Conservation (phyloP, 64 coral and sea anemone species). For the Dendrophyllia cribrosa region DNA sequence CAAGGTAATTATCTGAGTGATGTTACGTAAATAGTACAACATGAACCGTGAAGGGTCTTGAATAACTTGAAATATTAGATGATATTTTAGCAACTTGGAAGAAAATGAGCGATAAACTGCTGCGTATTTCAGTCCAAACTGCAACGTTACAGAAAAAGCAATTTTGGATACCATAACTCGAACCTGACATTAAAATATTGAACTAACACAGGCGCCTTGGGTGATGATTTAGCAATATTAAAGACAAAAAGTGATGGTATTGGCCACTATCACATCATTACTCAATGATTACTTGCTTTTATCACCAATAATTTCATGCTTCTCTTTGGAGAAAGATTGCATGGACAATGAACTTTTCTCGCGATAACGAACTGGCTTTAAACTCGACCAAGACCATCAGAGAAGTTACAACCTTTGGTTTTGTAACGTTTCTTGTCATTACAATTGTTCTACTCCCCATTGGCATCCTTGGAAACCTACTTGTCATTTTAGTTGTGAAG, state of each 20-base stretch:
- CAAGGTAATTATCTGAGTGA: not conserved
- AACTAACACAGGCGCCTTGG: not conserved
- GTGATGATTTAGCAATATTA: not conserved
- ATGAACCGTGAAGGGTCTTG: not conserved
- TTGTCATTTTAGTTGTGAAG: slow-evolving; percentile 17
- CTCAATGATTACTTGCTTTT: not conserved
- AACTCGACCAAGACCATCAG: not conserved
- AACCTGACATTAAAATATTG: not conserved
- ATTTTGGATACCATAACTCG: not conserved
- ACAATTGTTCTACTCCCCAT: not conserved
- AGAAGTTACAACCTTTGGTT: not conserved
- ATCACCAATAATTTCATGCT: not conserved
- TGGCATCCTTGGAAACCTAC: slow-evolving; percentile 41
- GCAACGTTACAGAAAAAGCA: too few species aligned
- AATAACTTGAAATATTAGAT: not conserved
- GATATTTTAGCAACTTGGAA: too few species aligned
- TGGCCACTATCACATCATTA: not conserved
- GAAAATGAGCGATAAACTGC: too few species aligned
- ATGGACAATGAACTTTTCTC: slow-evolving; percentile 1
- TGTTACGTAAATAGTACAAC: not conserved
- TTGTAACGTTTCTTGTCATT: not conserved
- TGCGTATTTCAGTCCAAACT: too few species aligned
- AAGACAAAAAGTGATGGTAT: not conserved
- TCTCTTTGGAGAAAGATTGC: not conserved
- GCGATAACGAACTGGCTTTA: not conserved